phyloP scores from a whole-genome alignment of 1,140 invertebrate genomes.

The Leptoteleia sp. region DNA sequence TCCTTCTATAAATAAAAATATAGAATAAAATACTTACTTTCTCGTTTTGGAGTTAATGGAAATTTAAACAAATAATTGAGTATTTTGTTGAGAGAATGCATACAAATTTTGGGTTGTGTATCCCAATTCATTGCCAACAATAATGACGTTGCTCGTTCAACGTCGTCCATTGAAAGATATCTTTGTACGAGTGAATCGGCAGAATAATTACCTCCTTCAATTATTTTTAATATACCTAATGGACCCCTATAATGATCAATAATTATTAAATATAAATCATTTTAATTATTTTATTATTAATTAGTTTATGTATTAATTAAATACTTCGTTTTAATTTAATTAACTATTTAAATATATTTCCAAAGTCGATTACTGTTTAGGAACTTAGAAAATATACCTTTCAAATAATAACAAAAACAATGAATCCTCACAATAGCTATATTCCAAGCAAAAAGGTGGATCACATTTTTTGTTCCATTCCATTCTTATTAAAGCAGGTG shows the following conservation, averaged over 20 bases:
- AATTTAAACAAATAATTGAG: conserved; percentile 86
- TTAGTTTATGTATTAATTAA: no score
- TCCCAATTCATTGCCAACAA: conserved; percentile 88
- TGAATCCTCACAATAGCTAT: conserved; percentile 79
- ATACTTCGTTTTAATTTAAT: no score
- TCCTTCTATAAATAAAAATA: no score
- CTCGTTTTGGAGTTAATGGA: conserved; percentile 84
- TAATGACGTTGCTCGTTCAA: conserved; percentile 87
- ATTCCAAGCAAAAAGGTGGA: conserved; percentile 76
- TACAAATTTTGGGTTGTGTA: conserved; percentile 84
- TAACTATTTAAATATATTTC: no score
- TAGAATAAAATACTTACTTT: no score
- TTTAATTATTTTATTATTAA: no score
- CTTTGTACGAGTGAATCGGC: conserved; percentile 84
- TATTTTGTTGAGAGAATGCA: conserved; percentile 86
- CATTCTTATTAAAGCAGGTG: conserved; percentile 81
- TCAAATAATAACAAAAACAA: conserved; percentile 84
- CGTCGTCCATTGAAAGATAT: conserved; percentile 85
- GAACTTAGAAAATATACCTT: no score
- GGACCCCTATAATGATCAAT: conserved; percentile 77
- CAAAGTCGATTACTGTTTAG: no score
- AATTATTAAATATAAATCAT: no score
- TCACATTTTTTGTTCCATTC: conserved; percentile 83
- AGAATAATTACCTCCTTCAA: conserved; percentile 79
- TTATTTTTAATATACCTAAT: conserved; percentile 77